phyloP scores from a whole-genome alignment of 2,113 vertebrate species.

The Corythornis madagascariensis region DNA sequence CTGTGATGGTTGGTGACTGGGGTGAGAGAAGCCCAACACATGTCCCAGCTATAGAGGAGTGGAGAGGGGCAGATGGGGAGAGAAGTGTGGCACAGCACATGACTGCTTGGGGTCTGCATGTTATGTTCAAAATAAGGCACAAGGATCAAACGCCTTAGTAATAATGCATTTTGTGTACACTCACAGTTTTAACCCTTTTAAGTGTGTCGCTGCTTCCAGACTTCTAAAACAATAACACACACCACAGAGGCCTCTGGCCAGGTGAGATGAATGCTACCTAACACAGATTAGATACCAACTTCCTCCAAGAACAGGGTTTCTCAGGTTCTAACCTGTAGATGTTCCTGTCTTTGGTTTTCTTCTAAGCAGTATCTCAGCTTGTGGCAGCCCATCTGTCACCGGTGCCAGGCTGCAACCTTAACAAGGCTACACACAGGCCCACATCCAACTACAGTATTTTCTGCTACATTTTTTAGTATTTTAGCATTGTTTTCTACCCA shows the following conservation, averaged over 20 bases:
- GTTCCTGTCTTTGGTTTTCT: background rate
- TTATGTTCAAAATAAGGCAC: background rate
- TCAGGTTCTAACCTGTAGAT: background rate
- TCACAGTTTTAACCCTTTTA: background rate
- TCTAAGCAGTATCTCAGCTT: background rate
- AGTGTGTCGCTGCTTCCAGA: background rate
- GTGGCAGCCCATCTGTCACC: accelerated
- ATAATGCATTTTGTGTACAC: background rate
- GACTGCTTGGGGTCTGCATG: background rate
- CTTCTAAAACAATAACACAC: background rate
- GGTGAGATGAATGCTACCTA: background rate
- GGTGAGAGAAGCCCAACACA: accelerated
- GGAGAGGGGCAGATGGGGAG: background rate
- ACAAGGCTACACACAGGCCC: background rate
- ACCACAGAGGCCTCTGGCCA: background rate
- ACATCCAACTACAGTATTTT: background rate
- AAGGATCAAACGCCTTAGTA: background rate
- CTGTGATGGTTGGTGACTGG: background rate
- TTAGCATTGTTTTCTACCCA: background rate
- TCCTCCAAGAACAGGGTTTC: background rate
- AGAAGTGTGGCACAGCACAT: background rate
- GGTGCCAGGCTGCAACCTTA: background rate
- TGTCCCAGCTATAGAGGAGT: background rate
- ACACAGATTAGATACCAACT: background rate
- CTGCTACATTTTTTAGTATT: background rate